Base-by-base conservation (phyloP, 92 coral and sea anemone genomes). In the Actinostola sp. region DNA sequence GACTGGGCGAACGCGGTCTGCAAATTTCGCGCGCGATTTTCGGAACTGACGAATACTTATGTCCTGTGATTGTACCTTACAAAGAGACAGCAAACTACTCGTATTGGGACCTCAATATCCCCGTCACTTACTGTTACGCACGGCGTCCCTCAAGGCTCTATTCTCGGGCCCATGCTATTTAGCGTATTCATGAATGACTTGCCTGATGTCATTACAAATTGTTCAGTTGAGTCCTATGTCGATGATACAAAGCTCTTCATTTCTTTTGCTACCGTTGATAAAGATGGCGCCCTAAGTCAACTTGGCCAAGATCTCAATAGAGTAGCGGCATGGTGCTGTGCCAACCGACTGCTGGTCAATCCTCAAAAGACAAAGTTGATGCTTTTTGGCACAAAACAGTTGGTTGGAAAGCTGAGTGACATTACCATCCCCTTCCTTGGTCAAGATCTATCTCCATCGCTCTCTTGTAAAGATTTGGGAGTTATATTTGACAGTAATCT, bases 301-400 rank as follows among this genome's bases (percentile, higher is more conserved):
- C 8, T 39, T 14, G 7, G 8, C 8, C 8, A 39, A 39, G 45
- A 39, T 39, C 45, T 39, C 60, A n/a, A 60, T 3, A 33, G 48
- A 12, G 57, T 79, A 2, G 84, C 84, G 24, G 84, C 43, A 45
- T 79, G 84, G 79, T 79, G 79, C 79, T 71, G 85, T 43, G 64
- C 70, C 16, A 34, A 65, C 19, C 30, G 13, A 20, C 58, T 69
- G 4, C 69, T 78, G 13, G 23, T 73, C 28, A 81, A 72, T 52
- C 86, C 73, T n/a, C 45, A 81, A 4, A 81, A 81, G 38, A 79
- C 75, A 5, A 52, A 72, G 76, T 28, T 76, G 0, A 16, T 76
- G 15, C 62, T 76, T 8, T 76, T 76, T 39, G 45, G 45, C 7
- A 14, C 14, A 7, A 7, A 7, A 7, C 45, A 39, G 45, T 7